phyloP scores from a whole-genome alignment of 2,797 vertebrate species.

The Darevskia nairensis region DNA sequence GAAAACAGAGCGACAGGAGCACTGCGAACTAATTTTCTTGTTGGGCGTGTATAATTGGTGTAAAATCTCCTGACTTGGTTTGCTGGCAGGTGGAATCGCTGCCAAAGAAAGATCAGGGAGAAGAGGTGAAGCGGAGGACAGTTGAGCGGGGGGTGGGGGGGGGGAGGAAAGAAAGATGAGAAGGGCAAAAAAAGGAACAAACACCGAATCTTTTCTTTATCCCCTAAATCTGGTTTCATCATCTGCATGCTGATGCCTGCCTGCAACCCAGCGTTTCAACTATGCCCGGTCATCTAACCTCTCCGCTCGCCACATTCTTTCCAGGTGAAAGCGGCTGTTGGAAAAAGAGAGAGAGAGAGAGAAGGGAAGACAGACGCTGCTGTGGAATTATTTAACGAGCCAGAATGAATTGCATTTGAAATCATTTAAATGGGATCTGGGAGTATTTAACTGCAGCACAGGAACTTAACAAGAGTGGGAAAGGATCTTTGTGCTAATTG shows the following conservation, averaged over 20 bases:
- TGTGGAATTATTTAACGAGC: constrained; percentile 83
- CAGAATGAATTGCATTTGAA: constrained; percentile 84
- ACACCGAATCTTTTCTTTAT: constrained; percentile 9
- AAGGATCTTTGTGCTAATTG: constrained; percentile 82
- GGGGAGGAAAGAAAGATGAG: neutral
- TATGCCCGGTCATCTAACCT: neutral
- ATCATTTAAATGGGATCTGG: constrained; percentile 85
- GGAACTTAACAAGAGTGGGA: constrained; percentile 83
- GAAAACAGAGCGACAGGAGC: constrained; percentile 45
- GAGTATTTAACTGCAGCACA: constrained; percentile 82
- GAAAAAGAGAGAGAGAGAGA: constrained; percentile 69
- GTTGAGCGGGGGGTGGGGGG: neutral
- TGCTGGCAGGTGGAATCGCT: constrained; percentile 64
- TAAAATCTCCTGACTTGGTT: constrained; percentile 59
- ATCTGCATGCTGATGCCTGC: neutral
- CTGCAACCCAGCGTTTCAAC: neutral
- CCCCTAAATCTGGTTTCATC: neutral
- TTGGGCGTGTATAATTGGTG: constrained; percentile 63
- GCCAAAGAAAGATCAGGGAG: constrained; percentile 32
- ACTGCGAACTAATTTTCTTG: constrained; percentile 63
- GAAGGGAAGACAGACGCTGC: constrained; percentile 72
- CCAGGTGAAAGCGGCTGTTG: constrained; percentile 72
- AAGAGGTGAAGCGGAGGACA: constrained; percentile 30
- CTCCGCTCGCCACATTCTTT: constrained; percentile 27
- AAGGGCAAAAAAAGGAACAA: neutral